Base-by-base conservation (phyloP, 2,888 invertebrate genomes). In the Ophion costatus region DNA sequence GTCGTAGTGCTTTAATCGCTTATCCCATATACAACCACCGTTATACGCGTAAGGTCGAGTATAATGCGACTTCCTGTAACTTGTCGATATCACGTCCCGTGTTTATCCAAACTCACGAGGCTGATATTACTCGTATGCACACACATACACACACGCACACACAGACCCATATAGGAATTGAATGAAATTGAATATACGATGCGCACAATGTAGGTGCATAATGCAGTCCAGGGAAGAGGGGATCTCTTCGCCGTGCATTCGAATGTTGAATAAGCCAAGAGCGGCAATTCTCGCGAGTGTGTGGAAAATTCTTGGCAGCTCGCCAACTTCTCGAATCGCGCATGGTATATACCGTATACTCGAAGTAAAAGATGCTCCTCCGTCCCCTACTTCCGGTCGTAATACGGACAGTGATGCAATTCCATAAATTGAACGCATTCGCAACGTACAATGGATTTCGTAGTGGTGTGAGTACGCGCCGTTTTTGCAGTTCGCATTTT, bases 301-400 rank as follows among this genome's bases (percentile, higher is more conserved):
- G 51, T 59, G 63, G 77, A 76, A 78, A 84, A 82, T 45, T 88
- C 85, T 91, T 92, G 92, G 92, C 91, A 86, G 88, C 84, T 77
- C 88, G 92, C 92, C 93, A 92, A 90, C 89, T 84, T 90, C 92
- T 92, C 91, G 91, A 91, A 92, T 92, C 91, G 91, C 87, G 89
- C 89, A 14, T 89, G 38, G 91, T 90, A 87, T 89, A 24, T 57
- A 86, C 88, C 86, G 88, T 89, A 24, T 57, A 85, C 88, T 86
- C 88, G 88, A 86, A 87, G 79, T 87, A 79, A 59, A 17, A 69
- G 45, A 61, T 42, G 61, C 74, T 67, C 20, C 7, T n/a, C 45
- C 33, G 51, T n/a, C n/a, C 45, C 45, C 14, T 71, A 5, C 59
- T 64, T 73, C 69, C 66, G 69, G 22, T 64, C 63, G 81, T 83